Conservation (phyloP, 2,113 vertebrate species). For the Thymallus thymallus region DNA sequence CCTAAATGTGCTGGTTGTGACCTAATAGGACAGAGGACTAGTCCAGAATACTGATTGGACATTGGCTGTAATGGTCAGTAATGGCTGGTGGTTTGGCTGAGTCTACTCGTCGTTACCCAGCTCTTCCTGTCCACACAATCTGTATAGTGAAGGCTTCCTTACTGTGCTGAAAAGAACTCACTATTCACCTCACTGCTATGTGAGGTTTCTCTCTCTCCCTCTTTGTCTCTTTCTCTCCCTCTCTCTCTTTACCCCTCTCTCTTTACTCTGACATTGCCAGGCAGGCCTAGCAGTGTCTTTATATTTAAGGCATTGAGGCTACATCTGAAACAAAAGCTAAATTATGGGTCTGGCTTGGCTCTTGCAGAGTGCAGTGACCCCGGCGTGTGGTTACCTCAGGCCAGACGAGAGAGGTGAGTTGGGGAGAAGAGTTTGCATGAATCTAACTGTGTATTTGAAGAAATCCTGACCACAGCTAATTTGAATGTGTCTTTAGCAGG, state of each 20-base stretch:
- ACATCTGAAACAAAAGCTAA: conserved; percentile 81
- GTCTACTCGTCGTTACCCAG: conserved; percentile 43
- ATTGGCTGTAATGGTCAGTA: conserved; percentile 64
- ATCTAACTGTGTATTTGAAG: conserved; percentile 72
- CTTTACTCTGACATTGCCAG: conserved; percentile 67
- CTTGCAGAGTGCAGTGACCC: conserved; percentile 71
- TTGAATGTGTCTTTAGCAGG: conserved; percentile 72
- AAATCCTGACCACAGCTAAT: conserved; percentile 74
- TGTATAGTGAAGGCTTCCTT: conserved; percentile 66
- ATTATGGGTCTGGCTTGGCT: conserved; percentile 81
- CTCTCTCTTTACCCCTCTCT: conserved; percentile 6
- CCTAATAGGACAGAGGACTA: conserved; percentile 33
- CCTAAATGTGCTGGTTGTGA: conserved; percentile 39
- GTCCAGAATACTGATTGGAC: conserved; percentile 56
- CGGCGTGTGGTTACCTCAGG: conserved; percentile 71
- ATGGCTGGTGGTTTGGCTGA: conserved; percentile 64
- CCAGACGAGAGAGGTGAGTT: conserved; percentile 74
- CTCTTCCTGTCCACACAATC: conserved; percentile 61
- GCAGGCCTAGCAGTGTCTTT: conserved; percentile 56
- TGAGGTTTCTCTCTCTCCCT: background rate
- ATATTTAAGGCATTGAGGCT: conserved; percentile 77
- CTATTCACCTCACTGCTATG: conserved; percentile 40
- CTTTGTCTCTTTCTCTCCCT: background rate
- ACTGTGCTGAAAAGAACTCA: conserved; percentile 56
- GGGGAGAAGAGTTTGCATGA: conserved; percentile 74